Conservation (phyloP, 1,140 invertebrate genomes). For the Venustaconcha ellipsiformis region DNA sequence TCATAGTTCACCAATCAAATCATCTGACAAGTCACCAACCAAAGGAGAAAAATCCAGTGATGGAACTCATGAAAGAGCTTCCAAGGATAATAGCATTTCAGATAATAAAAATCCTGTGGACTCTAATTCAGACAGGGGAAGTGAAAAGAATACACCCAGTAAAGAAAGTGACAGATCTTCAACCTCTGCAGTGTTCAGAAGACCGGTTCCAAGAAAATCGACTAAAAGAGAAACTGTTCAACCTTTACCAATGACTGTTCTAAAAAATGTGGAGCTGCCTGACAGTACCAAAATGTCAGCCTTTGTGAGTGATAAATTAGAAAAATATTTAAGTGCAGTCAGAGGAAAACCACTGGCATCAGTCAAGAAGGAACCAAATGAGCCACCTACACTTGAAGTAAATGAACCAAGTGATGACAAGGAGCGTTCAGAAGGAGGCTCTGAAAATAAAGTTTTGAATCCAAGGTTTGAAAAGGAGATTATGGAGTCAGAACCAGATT, state of each 20-base stretch:
- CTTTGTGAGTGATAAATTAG: constrained; percentile 41
- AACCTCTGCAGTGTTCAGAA: constrained; percentile 1
- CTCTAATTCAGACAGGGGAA: not conserved
- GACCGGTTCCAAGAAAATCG: not conserved
- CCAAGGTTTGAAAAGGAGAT: constrained; percentile 10
- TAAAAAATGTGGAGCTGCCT: constrained; percentile 18
- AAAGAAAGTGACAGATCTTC: constrained; percentile 6
- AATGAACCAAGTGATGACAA: not conserved
- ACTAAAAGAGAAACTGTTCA: constrained; percentile 27
- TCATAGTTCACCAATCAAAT: too few relatives aligned
- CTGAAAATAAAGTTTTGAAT: constrained; percentile 10
- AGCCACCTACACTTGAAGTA: not conserved
- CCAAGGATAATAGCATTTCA: not conserved
- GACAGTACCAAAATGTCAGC: constrained; percentile 33
- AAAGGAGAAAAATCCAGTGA: constrained; percentile 1
- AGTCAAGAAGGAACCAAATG: not conserved
- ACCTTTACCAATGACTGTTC: constrained; percentile 26
- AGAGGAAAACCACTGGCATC: constrained; percentile 2
- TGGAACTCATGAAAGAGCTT: not conserved
- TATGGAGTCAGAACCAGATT: constrained; percentile 53
- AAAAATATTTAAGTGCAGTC: constrained; percentile 27
- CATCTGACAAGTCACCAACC: too few relatives aligned
- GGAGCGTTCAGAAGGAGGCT: constrained; percentile 10
- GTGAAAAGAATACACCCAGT: not conserved
- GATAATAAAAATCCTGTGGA: not conserved